Evolutionary conservation across 2,797 vertebrate genomes (phyloP).

Genomic region (Poecilia picta): DNA sequence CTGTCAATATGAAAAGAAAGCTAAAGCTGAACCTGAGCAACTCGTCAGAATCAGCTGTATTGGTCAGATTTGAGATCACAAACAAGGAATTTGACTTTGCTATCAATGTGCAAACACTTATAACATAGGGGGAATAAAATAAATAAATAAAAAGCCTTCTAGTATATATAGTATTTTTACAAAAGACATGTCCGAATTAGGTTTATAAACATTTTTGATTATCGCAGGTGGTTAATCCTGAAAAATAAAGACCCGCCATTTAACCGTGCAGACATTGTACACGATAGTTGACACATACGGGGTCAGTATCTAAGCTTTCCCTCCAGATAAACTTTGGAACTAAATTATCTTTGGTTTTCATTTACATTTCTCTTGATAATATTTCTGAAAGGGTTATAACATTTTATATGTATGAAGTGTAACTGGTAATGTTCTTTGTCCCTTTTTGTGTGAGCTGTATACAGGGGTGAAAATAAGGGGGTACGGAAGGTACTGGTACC

Average conservation of each 20-base stretch:
- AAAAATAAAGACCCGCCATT: no score
- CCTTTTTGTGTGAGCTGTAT: neutral
- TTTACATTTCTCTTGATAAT: neutral
- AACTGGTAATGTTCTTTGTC: neutral
- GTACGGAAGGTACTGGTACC: no score
- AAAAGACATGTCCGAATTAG: neutral
- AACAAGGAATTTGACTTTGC: neutral
- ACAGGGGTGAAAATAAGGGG: no score
- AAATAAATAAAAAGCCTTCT: no score
- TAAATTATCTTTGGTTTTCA: neutral
- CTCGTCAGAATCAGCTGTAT: neutral
- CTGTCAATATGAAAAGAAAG: neutral
- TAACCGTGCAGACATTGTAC: neutral
- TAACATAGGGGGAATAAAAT: neutral
- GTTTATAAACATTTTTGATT: no score
- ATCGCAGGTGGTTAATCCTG: no score
- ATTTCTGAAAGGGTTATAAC: neutral
- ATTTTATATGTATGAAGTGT: neutral
- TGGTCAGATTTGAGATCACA: neutral
- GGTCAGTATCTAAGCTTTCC: neutral
- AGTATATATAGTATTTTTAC: neutral
- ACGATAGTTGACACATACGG: neutral
- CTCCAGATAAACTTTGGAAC: neutral
- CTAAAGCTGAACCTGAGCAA: neutral
- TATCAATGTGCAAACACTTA: neutral